phyloP scores from a whole-genome alignment of 2,113 vertebrate genomes.

The Emydura subglobosa region DNA sequence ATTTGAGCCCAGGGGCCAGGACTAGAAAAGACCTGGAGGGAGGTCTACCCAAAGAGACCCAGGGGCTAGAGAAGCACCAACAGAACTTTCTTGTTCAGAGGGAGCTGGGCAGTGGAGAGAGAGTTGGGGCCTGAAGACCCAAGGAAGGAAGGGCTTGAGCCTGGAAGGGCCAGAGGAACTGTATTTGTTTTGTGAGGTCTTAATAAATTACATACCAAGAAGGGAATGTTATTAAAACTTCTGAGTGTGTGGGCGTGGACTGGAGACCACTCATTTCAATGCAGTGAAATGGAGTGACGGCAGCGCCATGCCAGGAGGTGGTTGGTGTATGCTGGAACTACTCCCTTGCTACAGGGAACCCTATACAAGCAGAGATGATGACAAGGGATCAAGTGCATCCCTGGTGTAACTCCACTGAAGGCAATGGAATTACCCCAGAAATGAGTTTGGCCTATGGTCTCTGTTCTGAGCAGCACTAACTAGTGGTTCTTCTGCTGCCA shows the following conservation, averaged over 20 bases:
- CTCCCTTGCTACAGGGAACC: background rate
- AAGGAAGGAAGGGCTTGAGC: background rate
- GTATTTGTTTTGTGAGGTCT: background rate
- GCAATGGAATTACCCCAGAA: background rate
- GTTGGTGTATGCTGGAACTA: background rate
- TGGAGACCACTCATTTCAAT: background rate
- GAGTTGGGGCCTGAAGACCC: background rate
- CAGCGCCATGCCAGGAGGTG: background rate
- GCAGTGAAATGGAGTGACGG: background rate
- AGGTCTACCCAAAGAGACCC: background rate
- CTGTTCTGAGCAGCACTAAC: slow-evolving; percentile 27
- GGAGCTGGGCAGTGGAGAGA: background rate
- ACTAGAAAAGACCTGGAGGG: background rate
- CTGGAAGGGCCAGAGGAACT: background rate
- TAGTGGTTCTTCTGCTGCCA: background rate
- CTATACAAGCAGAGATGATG: background rate
- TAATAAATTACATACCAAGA: background rate
- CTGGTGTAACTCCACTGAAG: background rate
- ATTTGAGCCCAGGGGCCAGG: background rate
- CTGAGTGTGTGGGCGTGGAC: background rate
- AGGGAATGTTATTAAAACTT: background rate
- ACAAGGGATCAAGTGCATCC: background rate
- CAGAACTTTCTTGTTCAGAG: background rate
- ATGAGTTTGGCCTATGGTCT: background rate
- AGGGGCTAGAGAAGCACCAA: background rate